Evolutionary conservation across 2,797 vertebrate genomes (phyloP).

Genomic region (Periparus ater): DNA sequence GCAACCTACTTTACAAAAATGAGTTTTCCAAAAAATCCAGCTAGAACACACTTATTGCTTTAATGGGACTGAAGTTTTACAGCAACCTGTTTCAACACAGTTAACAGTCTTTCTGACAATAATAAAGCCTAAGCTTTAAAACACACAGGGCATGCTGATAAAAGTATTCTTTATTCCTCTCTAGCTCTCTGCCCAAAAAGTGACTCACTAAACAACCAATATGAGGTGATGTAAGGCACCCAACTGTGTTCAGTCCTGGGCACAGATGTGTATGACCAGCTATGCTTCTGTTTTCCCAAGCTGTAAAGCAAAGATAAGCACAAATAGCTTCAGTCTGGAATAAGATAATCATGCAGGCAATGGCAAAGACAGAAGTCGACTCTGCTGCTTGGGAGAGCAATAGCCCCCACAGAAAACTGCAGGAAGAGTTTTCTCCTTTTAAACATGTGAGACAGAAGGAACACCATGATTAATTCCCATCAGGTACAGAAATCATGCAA

Average conservation of each 20-base stretch:
- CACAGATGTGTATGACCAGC: slow-evolving; percentile 3
- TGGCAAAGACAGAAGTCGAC: not conserved
- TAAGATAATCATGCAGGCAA: not conserved
- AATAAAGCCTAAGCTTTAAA: slow-evolving; percentile 32
- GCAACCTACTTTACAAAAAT: slow-evolving; percentile 35
- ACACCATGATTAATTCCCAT: not conserved
- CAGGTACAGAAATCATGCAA: not conserved
- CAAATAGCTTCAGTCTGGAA: slow-evolving; percentile 27
- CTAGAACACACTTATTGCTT: not conserved
- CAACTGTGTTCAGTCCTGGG: slow-evolving; percentile 4
- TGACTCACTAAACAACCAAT: slow-evolving; percentile 53
- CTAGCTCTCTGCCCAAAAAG: slow-evolving; percentile 42
- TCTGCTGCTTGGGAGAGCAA: not conserved
- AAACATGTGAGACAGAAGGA: not conserved
- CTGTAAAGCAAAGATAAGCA: slow-evolving; percentile 55
- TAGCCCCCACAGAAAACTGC: not conserved
- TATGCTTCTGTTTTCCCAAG: slow-evolving; percentile 43
- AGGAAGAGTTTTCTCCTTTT: not conserved
- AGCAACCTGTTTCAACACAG: slow-evolving; percentile 32
- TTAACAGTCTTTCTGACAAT: slow-evolving; percentile 28
- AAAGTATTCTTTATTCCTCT: slow-evolving; percentile 30
- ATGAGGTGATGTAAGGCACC: slow-evolving; percentile 33
- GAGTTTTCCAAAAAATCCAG: slow-evolving; percentile 8
- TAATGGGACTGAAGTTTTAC: slow-evolving; percentile 10
- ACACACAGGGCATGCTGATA: slow-evolving; percentile 24